Base-by-base conservation (phyloP, 2,797 vertebrate genomes). In the Triplophysa bombifrons region DNA sequence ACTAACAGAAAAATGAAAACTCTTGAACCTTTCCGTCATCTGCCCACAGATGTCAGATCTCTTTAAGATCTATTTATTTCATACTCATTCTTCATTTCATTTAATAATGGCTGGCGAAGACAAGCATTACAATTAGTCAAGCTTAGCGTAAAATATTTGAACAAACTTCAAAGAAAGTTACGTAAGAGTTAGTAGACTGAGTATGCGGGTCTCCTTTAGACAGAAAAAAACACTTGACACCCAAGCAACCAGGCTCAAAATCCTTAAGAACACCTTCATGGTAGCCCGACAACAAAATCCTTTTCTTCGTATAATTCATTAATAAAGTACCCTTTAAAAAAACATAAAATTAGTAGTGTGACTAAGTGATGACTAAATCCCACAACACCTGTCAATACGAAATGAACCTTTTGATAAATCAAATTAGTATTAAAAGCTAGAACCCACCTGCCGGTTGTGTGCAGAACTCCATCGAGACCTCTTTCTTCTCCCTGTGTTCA, bases 381-480 rank as follows among this genome's bases (percentile, higher is more conserved):
- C 22, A 64, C 44, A 64, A n/a, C 16, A 27, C 58, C 70, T 44
- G n/a, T 7, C 1, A 64, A 63, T 71, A 71, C 53, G 2, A 64
- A n/a, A 53, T 16, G 2, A 41, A 46, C 4, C 4, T 14, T 4
- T 1, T 13, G 4, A 16, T 55, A 20, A 20, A 8, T 19, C 14
- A 20, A 53, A n/a, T n/a, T 0, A 30, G 48, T 44, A 20, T 20
- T 34, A 46, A 64, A 84, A 30, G 68, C 25, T 58, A 22, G 20
- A 63, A 71, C 92, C 91, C 88, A 99, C 98, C 98, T 94, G 96
- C 94, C 30, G 96, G 94, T 91, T 97, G 94, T 0, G 98, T 98
- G 88, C 95, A 97, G 93, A 99, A 99, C 87, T 98, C 98, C 88
- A 96, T 92, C 4, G 91, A 95, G 89, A 96, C 96, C 89, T 98